Percentiles rank a stretch among this genome's conserved stretches.
These are phyloP conservation scores for Anoplophora glabripennis DNA, from an alignment of 1,140 invertebrate species.

Conservation along the genomic window DNA sequence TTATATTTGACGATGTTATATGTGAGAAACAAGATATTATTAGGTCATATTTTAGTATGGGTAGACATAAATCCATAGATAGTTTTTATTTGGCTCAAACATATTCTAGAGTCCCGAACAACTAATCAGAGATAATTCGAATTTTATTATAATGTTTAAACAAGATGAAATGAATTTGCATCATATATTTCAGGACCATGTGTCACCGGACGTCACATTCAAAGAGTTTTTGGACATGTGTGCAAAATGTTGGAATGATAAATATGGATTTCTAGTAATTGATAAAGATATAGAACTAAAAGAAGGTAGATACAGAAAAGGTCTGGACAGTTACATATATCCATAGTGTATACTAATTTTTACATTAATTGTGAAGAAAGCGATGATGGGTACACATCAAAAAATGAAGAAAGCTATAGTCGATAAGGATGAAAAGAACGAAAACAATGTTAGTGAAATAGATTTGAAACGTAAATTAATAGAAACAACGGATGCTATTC, in stretches of 20 bases:
- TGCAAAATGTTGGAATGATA: conserved; percentile 36
- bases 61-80: conserved; percentile 42
- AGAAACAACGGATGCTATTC: conserved; percentile 3
- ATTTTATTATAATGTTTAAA: conserved; percentile 47
- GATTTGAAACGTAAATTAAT: conserved; percentile 3
- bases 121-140: conserved; percentile 47
- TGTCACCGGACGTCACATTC: conserved; percentile 44
- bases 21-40: conserved; percentile 45
- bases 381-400: too few species aligned
- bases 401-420: too few species aligned
- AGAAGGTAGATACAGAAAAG: conserved; percentile 39
- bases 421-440: conserved; percentile 6
- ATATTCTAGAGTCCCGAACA: conserved; percentile 47
- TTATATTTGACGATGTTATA: conserved; percentile 47
- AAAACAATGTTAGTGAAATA: background rate
- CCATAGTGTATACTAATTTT: background rate
- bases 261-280: conserved; percentile 39
- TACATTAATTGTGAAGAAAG: too few species aligned
- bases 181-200: conserved; percentile 48
- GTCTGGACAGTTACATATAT: conserved; percentile 34
- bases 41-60: conserved; percentile 44
- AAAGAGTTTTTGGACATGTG: conserved; percentile 42
- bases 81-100: conserved; percentile 46
- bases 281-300: conserved; percentile 39
- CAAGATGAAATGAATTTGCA: conserved; percentile 48